Evolutionary conservation across 2,113 vertebrate species (phyloP).

Genomic region (Bufo bufo): DNA sequence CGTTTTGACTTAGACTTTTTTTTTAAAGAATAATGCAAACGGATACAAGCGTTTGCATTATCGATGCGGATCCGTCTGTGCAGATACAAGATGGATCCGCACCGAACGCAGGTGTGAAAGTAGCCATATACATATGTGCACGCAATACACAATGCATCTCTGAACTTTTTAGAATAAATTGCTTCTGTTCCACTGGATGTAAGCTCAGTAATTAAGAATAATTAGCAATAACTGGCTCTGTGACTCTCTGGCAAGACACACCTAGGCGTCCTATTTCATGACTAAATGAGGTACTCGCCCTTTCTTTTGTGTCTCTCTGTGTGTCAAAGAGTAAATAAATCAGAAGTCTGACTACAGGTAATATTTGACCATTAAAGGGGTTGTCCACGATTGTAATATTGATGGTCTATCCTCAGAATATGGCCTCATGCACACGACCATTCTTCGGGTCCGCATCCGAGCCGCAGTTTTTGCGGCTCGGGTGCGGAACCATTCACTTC

Average conservation of each 20-base stretch:
- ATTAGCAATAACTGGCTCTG: constrained; percentile 23
- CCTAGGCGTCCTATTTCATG: constrained; percentile 36
- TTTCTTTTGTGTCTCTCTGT: not conserved
- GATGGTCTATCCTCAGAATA: too few species aligned
- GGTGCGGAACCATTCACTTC: too few species aligned
- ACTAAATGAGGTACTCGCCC: constrained; percentile 24
- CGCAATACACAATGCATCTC: not conserved
- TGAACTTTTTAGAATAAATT: not conserved
- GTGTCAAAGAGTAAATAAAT: not conserved
- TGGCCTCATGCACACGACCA: too few species aligned
- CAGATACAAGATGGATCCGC: too few species aligned
- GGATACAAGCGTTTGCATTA: too few species aligned
- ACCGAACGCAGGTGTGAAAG: too few species aligned
- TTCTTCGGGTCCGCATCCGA: too few species aligned
- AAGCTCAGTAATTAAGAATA: constrained; percentile 10
- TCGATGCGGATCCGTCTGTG: too few species aligned
- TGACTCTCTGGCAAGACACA: constrained; percentile 25
- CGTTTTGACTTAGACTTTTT: too few species aligned
- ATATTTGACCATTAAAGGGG: not conserved
- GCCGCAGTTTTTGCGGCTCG: too few species aligned
- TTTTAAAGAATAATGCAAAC: too few species aligned
- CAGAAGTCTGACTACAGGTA: not conserved
- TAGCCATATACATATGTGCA: not conserved
- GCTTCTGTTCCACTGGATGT: not conserved
- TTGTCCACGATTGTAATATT: too few species aligned